These are phyloP conservation scores for Mus pahari DNA, from an alignment of 2,113 vertebrate species.

Conservation along the genomic window DNA sequence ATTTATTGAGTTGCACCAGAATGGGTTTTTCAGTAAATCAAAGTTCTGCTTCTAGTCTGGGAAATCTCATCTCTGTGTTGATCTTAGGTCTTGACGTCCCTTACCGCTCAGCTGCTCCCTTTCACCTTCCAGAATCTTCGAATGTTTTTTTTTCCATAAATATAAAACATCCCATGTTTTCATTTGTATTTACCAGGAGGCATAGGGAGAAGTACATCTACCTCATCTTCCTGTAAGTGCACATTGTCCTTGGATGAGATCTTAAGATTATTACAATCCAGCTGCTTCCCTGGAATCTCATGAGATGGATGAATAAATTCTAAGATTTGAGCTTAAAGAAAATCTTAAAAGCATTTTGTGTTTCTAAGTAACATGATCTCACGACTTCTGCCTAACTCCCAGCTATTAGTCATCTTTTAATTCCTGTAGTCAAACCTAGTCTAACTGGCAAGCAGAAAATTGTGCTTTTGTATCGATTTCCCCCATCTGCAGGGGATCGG, in stretches of 20 bases:
- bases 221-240: slow-evolving; percentile 17
- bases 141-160: not conserved
- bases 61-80: not conserved
- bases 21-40: slow-evolving; percentile 12
- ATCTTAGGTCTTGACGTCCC: not conserved
- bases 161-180: not conserved
- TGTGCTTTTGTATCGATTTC: slow-evolving; percentile 52
- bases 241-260: slow-evolving; percentile 47
- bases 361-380: slow-evolving; percentile 61
- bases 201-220: slow-evolving; percentile 17
- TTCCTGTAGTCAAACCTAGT: slow-evolving; percentile 42
- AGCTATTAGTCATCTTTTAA: slow-evolving; percentile 58
- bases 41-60: not conserved
- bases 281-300: slow-evolving; percentile 52
- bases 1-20: not conserved
- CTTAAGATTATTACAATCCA: slow-evolving; percentile 52
- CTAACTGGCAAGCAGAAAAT: not conserved
- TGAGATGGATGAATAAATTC: slow-evolving; percentile 52
- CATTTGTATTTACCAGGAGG: slow-evolving; percentile 25
- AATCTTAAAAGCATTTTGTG: slow-evolving; percentile 57
- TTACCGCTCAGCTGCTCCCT: not conserved
- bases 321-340: slow-evolving; percentile 33
- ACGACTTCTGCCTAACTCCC: not conserved
- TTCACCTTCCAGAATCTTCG: not conserved
- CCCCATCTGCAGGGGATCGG: not conserved